Conservation (phyloP, 2,797 vertebrate genomes). For the Lithobates pipiens region DNA sequence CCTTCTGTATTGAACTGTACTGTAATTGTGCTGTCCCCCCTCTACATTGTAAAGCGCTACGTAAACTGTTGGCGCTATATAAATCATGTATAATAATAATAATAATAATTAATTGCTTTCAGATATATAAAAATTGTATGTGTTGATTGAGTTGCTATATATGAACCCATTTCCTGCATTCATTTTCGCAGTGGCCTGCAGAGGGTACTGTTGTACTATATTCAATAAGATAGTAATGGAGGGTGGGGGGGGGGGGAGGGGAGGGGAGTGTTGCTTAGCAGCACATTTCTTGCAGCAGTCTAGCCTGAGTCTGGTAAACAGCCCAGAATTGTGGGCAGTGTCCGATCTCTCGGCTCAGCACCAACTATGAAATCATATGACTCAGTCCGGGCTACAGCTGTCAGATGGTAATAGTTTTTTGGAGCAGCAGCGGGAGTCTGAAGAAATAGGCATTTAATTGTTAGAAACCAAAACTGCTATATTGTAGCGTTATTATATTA, state of each 20-base stretch:
- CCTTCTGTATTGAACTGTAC: too few species aligned
- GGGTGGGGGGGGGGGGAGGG: slow-evolving; percentile 74
- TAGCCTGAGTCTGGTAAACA: slow-evolving; percentile 78
- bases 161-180: neutral
- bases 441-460: slow-evolving; percentile 78
- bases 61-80: too few species aligned
- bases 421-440: slow-evolving; percentile 78
- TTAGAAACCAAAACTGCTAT: slow-evolving; percentile 74
- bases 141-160: neutral
- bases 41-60: too few species aligned
- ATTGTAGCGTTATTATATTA: slow-evolving; percentile 73
- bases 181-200: slow-evolving; percentile 61
- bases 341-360: slow-evolving; percentile 75
- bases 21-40: too few species aligned
- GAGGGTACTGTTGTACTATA: slow-evolving; percentile 76
- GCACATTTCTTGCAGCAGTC: slow-evolving; percentile 68
- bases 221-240: slow-evolving; percentile 40
- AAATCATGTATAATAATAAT: too few species aligned
- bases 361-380: slow-evolving; percentile 78
- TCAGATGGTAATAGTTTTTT: slow-evolving; percentile 82
- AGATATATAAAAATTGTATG: neutral
- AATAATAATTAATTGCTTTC: too few species aligned
- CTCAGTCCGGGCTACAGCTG: slow-evolving; percentile 80
- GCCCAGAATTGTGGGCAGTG: slow-evolving; percentile 77
- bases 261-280: slow-evolving; percentile 64